Base-by-base conservation (phyloP, 2,888 invertebrate species). In the Masnerella sp. region DNA sequence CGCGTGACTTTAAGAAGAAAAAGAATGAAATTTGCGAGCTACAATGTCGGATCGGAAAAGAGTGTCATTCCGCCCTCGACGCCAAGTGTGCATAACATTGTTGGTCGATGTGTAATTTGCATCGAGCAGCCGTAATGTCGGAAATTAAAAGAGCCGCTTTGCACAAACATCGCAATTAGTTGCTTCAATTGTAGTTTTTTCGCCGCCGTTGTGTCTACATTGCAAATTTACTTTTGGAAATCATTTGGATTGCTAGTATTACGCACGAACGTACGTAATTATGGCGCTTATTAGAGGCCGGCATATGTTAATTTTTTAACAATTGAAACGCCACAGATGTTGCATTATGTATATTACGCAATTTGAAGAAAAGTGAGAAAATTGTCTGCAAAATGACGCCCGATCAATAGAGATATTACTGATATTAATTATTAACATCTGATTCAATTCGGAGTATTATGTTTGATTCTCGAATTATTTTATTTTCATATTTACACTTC, bases 81-180 rank as follows among this genome's bases (percentile, higher is more conserved):
- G 64, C 70, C 30, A 64, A 64, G 59, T 69, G 68, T 56, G 65
- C 54, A 47, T 65, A 64, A 74, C 69, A 74, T 74, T 74, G 74
- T 74, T 59, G 65, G 42, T 49, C 43, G 56, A 59, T 68, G 49
- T 74, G 56, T 74, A 74, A 74, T 74, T 74, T 74, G 69, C 69
- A 70, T 65, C 59, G 42, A 51, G 56, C 59, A 54, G 52, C 56
- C 42, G 64, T 56, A 59, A 64, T 59, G 71, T 64, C 61, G 70
- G 74, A 74, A 74, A 74, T 70, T 74, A 61, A 74, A 54, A 70
- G 61, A 52, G 54, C 47, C 45, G 54, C 65, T 61, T 49, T 54
- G 20, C 56, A 65, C 71, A 74, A 74, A 67, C 74, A 67, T 70
- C 52, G 65, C 54, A 72, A 72, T 72, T 72, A 72, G 54, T 36